A percentile compares a stretch with the other conserved stretches of the same genome.
These are phyloP conservation scores for Rhorus exstirpatorius DNA, from an alignment of 2,888 invertebrate genomes.

Conservation along the genomic window DNA sequence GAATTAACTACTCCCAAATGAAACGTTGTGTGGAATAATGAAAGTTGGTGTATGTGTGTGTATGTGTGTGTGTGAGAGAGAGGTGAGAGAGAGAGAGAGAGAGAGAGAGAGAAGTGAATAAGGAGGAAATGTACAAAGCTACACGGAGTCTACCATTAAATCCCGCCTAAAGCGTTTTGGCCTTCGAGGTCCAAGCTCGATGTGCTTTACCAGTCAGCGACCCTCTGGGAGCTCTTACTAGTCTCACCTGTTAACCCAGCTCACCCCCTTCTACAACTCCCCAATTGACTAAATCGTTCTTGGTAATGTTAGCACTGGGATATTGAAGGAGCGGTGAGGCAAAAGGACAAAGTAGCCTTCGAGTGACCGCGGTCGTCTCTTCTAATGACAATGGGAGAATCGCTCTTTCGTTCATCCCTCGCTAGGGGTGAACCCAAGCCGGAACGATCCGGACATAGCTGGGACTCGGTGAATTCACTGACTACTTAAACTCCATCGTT, in stretches of 20 bases:
- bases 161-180: constrained; percentile 75
- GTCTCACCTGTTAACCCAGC: constrained; percentile 49
- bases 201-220: constrained; percentile 61
- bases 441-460: constrained; percentile 3
- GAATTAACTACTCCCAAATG: constrained; percentile 59
- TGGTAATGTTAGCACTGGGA: constrained; percentile 32
- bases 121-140: constrained; percentile 59
- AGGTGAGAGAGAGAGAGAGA: constrained; percentile 39
- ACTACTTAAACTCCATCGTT: too few relatives aligned
- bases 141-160: constrained; percentile 77
- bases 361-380: constrained; percentile 38
- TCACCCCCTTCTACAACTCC: constrained; percentile 19
- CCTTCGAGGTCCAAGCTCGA: constrained; percentile 44
- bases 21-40: constrained; percentile 71
- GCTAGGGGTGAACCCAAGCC: constrained; percentile 23
- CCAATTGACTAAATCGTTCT: constrained; percentile 19
- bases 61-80: constrained; percentile 28
- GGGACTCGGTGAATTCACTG: constrained; percentile 19
- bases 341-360: constrained; percentile 20
- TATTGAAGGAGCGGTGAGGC: constrained; percentile 21
- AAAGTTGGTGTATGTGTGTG: constrained; percentile 10
- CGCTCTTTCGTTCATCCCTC: constrained; percentile 19
- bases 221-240: constrained; percentile 54
- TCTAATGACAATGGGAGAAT: constrained; percentile 51
- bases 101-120: constrained; percentile 31